Evolutionary conservation across 2,113 vertebrate genomes (phyloP).

Genomic region (Odontesthes bonariensis): DNA sequence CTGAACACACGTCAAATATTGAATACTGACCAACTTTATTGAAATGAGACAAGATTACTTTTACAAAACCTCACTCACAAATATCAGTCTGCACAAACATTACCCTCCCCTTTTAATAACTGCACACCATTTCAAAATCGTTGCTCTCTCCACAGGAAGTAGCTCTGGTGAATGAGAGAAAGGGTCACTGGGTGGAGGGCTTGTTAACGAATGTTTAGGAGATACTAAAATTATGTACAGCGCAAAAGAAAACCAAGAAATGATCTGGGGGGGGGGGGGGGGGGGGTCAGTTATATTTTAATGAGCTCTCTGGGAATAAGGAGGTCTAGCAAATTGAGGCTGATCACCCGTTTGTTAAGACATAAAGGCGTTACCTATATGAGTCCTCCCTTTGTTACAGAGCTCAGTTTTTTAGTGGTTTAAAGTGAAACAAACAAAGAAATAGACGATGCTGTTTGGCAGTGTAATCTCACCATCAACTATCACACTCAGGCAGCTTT

Average conservation of each 20-base stretch:
- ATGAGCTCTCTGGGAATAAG: constrained; percentile 14
- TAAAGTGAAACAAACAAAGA: constrained; percentile 50
- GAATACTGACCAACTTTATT: constrained; percentile 81
- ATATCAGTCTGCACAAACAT: constrained; percentile 75
- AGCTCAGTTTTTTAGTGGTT: constrained; percentile 32
- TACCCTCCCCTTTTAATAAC: constrained; percentile 59
- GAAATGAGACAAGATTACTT: constrained; percentile 79
- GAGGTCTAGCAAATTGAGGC: constrained; percentile 17
- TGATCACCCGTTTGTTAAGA: constrained; percentile 26
- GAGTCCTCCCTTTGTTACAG: constrained; percentile 32
- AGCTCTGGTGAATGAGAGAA: constrained; percentile 15
- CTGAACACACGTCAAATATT: constrained; percentile 40
- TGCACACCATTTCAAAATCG: constrained; percentile 62
- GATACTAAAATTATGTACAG: constrained; percentile 46
- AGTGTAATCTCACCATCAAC: constrained; percentile 61
- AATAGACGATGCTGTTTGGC: constrained; percentile 63
- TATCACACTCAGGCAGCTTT: constrained; percentile 34
- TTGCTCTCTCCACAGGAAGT: constrained; percentile 14
- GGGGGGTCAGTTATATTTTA: constrained; percentile 12
- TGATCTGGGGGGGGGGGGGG: not conserved
- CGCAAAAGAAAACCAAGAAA: constrained; percentile 32
- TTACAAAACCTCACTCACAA: constrained; percentile 82
- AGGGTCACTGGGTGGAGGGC: constrained; percentile 6
- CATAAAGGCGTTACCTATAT: constrained; percentile 16
- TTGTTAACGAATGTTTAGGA: constrained; percentile 50